Base-by-base conservation (phyloP, 1,140 invertebrate species). In the Camponotus pennsylvanicus region DNA sequence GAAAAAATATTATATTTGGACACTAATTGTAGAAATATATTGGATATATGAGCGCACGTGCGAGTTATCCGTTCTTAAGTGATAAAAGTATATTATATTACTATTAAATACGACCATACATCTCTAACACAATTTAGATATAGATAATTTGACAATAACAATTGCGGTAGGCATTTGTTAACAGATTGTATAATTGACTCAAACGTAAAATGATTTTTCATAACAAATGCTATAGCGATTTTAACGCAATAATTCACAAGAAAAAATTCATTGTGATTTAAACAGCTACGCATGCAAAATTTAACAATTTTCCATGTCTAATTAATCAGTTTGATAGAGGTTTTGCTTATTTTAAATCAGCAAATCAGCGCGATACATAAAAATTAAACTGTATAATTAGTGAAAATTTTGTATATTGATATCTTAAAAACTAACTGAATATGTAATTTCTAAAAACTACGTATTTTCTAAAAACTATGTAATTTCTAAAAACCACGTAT, bases 221-320 rank as follows among this genome's bases (percentile, higher is more conserved):
- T 69, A 64, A 57, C 49, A 80, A 69, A 55, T 69, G 49, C 27
- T n/a, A 32, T 32, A 13, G 40, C 13, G 45, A 70, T 69, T 69
- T 80, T 57, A 69, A 69, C 45, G 45, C 34, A 80, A 57, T 52
- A 18, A 79, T 80, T 32, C 9, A 18, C 42, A 34, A 13, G 42
- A 79, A 32, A 79, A 6, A 78, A 66, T 78, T 34, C 18, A 52
- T 21, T 13, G 63, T 32, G 34, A 40, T 57, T 7, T 55, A 7
- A 45, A 21, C 59, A 21, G 40, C 40, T 9, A 7, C 5, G 45
- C 45, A 32, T 34, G n/a, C 27, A 37, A 80, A 57, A 8, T 57
- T 80, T 55, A 57, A 79, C 45, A 79, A 79, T 80, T 80, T 69
- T 80, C 49, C 57, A 15, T 27, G 8, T 18, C 49, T 55, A 70